These are phyloP conservation scores for Kryptopterus vitreolus DNA, from an alignment of 2,797 vertebrate genomes.

Conservation along the genomic window DNA sequence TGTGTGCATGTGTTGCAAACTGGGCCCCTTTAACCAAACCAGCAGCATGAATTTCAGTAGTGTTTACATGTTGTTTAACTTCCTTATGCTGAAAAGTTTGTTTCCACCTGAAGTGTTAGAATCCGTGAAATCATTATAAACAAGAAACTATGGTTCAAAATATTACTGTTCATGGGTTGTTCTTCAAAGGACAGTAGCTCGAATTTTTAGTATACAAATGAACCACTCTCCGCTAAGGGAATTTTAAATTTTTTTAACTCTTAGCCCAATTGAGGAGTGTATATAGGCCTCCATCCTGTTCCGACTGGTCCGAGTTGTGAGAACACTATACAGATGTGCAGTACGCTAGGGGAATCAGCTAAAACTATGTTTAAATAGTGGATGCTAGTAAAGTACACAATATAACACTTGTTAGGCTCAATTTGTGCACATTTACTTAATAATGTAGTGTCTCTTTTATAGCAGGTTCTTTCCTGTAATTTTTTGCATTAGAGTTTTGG, in stretches of 20 bases:
- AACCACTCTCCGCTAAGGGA: neutral
- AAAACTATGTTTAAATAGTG: neutral
- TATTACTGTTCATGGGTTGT: neutral
- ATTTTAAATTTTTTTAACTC: slow-evolving; percentile 18
- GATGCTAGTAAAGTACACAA: neutral
- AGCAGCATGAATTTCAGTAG: neutral
- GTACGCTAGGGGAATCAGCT: neutral
- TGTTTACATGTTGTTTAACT: neutral
- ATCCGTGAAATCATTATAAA: neutral
- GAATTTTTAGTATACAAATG: neutral
- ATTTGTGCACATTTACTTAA: neutral
- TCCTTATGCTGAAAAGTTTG: neutral
- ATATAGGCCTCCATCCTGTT: neutral
- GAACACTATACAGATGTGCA: neutral
- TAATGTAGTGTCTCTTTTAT: neutral
- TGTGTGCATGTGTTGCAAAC: too few relatives aligned
- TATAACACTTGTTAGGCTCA: neutral
- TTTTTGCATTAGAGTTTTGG: neutral
- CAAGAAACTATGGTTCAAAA: neutral
- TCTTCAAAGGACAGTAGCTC: slow-evolving; percentile 9
- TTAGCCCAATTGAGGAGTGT: neutral
- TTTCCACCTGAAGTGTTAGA: neutral
- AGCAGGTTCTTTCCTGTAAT: neutral
- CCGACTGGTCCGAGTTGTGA: neutral
- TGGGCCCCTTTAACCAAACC: neutral